phyloP scores from a whole-genome alignment of 2,113 vertebrate genomes.

The Salvator merianae region DNA sequence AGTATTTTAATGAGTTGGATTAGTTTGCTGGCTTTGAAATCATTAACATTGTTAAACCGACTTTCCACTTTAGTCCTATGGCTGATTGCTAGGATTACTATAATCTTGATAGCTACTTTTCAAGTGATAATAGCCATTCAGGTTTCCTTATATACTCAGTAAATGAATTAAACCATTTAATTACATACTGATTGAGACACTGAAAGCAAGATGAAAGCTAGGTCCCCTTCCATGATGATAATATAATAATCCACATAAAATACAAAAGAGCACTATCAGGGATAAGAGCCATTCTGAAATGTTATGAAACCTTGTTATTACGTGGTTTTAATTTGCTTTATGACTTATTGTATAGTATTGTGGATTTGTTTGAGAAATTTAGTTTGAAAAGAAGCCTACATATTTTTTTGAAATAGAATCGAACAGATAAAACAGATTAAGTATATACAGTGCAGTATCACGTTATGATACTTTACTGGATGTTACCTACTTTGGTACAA shows the following conservation, averaged over 20 bases:
- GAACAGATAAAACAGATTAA: too few species aligned
- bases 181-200: neutral
- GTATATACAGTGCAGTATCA: too few species aligned
- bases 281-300: neutral
- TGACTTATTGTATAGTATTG: too few species aligned
- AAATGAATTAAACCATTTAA: neutral
- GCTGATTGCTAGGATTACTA: slow-evolving; percentile 19
- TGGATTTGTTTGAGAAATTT: too few species aligned
- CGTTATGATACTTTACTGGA: too few species aligned
- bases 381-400: too few species aligned
- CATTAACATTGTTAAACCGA: slow-evolving; percentile 30
- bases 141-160: neutral
- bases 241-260: neutral
- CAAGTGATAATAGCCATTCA: neutral
- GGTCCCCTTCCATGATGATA: neutral
- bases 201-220: neutral
- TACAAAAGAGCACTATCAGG: neutral
- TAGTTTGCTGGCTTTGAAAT: slow-evolving; percentile 46
- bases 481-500: too few species aligned
- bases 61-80: slow-evolving; percentile 8
- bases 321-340: too few species aligned
- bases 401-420: too few species aligned
- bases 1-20: slow-evolving; percentile 52
- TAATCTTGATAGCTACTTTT: slow-evolving; percentile 19
- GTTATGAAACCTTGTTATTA: too few species aligned